A percentile compares a stretch with the other conserved stretches of the same genome.
phyloP scores from a whole-genome alignment of 2,888 invertebrate genomes.

The Hirtodrosophila alboralis region DNA sequence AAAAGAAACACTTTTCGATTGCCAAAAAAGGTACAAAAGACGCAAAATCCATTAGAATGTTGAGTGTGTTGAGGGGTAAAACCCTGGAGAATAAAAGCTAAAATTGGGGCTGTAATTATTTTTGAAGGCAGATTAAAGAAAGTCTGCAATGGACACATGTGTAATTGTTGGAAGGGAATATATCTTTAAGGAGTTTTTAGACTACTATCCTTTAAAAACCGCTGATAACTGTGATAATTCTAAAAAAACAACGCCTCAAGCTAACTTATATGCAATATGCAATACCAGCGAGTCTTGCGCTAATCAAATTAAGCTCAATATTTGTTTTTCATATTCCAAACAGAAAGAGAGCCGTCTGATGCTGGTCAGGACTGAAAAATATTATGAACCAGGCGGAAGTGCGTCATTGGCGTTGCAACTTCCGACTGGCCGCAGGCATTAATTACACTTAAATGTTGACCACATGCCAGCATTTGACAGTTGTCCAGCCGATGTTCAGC shows the following conservation, averaged over 20 bases:
- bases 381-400: constrained; percentile 43
- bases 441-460: constrained; percentile 84
- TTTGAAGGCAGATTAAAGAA: constrained; percentile 1
- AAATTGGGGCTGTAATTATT: constrained; percentile 27
- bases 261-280: neutral
- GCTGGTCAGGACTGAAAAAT: constrained; percentile 10
- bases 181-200: no score
- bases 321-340: constrained; percentile 64
- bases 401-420: constrained; percentile 64
- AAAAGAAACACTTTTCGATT: constrained; percentile 41
- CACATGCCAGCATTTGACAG: constrained; percentile 83
- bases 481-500: constrained; percentile 11
- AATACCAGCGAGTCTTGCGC: constrained; percentile 36
- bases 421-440: constrained; percentile 81
- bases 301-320: constrained; percentile 78
- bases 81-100: constrained; percentile 28
- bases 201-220: no score
- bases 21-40: constrained; percentile 10
- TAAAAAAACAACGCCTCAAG: constrained; percentile 8
- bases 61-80: neutral
- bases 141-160: constrained; percentile 30
- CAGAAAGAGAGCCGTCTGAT: constrained; percentile 14
- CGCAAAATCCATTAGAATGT: constrained; percentile 4
- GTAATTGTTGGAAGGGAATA: no score
- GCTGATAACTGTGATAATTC: no score